Percentiles rank a stretch among this genome's conserved stretches.
These are phyloP conservation scores for Silurus aristotelis DNA, from an alignment of 2,797 vertebrate species.

Conservation along the genomic window DNA sequence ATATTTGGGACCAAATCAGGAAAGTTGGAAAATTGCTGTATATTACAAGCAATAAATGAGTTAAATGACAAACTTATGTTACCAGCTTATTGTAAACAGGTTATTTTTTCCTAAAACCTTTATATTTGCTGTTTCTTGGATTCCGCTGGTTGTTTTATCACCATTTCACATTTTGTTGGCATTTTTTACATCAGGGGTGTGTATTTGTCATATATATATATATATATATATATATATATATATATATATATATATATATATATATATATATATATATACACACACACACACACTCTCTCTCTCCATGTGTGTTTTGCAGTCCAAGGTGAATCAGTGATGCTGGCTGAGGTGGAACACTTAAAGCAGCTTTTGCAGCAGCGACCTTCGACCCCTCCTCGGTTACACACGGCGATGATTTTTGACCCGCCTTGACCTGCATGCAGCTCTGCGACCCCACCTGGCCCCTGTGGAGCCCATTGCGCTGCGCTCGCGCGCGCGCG, in stretches of 20 bases:
- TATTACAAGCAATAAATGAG: neutral
- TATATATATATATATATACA: no score
- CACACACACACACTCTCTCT: no score
- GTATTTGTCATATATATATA: neutral
- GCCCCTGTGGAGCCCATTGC: neutral
- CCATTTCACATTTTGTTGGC: neutral
- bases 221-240: no score
- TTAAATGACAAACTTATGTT: neutral
- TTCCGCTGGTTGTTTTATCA: neutral
- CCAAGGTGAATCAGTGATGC: conserved; percentile 55
- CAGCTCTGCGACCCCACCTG: neutral
- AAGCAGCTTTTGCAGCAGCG: conserved; percentile 17
- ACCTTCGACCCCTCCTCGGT: neutral
- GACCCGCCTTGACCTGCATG: conserved; percentile 3
- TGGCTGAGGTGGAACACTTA: neutral
- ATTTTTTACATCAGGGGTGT: neutral
- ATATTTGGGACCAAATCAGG: neutral
- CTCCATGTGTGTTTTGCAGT: conserved; percentile 30
- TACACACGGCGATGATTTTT: neutral
- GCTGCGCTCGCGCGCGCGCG: no score
- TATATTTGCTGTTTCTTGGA: neutral
- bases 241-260: no score
- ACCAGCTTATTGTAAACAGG: neutral
- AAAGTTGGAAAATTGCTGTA: neutral
- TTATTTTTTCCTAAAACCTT: neutral